Conservation (phyloP, 2,113 vertebrate genomes). For the Piprites chloris region DNA sequence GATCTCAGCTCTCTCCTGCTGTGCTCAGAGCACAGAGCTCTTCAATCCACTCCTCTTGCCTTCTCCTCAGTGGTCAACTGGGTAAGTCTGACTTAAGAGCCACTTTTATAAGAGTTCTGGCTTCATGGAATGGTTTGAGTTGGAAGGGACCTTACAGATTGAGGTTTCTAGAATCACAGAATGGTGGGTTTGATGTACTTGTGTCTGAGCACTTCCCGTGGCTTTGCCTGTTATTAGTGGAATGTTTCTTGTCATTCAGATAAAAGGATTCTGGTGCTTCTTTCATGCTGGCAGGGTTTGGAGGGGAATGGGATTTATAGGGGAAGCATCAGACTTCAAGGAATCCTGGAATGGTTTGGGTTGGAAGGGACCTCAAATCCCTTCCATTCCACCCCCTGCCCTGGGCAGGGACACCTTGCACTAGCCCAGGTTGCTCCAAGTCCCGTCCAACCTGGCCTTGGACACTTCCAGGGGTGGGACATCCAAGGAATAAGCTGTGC, state of each 20-base stretch:
- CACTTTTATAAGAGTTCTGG: background rate
- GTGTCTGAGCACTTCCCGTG: background rate
- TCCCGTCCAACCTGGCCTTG: no score
- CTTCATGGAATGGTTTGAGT: background rate
- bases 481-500: no score
- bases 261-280: background rate
- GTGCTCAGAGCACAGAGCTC: background rate
- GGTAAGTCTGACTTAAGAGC: background rate
- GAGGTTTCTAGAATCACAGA: no score
- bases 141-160: no score
- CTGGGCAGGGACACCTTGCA: background rate
- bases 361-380: no score
- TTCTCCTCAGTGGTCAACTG: background rate
- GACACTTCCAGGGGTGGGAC: no score
- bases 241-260: background rate
- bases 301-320: background rate
- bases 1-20: background rate
- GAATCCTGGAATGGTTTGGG: background rate
- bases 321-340: background rate
- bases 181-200: background rate
- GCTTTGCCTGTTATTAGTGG: background rate
- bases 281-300: background rate
- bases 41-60: background rate
- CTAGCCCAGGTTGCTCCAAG: no score
- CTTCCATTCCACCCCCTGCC: background rate